Conservation (phyloP, 2,113 vertebrate species). For the Trematomus loennbergii region DNA sequence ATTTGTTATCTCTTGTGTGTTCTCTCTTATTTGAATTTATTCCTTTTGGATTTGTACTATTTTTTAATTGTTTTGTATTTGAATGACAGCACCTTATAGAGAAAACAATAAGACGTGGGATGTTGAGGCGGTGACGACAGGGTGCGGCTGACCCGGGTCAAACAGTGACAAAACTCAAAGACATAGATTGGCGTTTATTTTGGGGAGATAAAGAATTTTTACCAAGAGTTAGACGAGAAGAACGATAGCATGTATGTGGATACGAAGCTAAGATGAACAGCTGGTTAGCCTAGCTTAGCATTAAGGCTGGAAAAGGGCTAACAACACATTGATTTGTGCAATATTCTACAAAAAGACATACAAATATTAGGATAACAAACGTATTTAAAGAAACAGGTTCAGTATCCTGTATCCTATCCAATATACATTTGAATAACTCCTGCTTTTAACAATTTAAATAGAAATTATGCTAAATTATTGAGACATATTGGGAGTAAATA, state of each 20-base stretch:
- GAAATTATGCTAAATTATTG: no score
- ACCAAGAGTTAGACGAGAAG: not conserved
- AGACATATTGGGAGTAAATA: no score
- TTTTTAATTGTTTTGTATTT: constrained; percentile 82
- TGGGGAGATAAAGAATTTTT: not conserved
- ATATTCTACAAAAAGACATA: no score
- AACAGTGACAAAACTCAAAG: constrained; percentile 7
- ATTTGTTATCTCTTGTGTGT: constrained; percentile 71
- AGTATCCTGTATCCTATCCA: no score
- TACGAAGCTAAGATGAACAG: not conserved
- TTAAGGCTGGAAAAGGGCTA: not conserved
- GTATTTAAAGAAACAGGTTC: no score
- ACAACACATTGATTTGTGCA: no score
- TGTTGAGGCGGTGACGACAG: constrained; percentile 41
- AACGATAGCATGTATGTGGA: not conserved
- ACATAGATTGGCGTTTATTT: not conserved
- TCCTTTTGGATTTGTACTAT: constrained; percentile 80
- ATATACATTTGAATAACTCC: no score
- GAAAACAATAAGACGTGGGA: constrained; percentile 55
- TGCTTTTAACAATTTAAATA: no score
- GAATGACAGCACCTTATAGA: constrained; percentile 84
- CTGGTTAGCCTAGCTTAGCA: constrained; percentile 5
- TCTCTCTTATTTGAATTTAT: constrained; percentile 78
- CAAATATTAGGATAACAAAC: no score
- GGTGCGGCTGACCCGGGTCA: constrained; percentile 52